These are phyloP conservation scores for Xestia c-nigrum DNA, from an alignment of 2,888 invertebrate species.

Conservation along the genomic window DNA sequence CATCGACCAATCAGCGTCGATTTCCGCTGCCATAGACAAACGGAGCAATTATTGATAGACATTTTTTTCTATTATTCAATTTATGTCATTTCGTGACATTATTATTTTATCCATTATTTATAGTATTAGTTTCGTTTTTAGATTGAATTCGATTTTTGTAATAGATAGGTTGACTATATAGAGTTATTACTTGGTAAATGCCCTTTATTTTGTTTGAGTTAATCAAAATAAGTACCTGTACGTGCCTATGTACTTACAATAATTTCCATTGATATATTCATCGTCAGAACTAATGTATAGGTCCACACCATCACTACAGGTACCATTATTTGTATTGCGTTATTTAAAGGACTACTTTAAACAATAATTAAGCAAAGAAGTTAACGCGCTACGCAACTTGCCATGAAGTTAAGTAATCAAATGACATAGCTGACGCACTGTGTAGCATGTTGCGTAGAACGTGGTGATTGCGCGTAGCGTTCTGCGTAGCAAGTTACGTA, in stretches of 20 bases:
- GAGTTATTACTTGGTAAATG: slow-evolving; percentile 59
- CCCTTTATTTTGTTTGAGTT: slow-evolving; percentile 23
- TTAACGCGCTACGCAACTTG: background rate
- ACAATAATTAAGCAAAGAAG: background rate
- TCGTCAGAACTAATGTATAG: background rate
- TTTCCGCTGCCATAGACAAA: slow-evolving; percentile 77
- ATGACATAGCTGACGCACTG: background rate
- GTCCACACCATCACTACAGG: background rate
- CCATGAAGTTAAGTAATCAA: background rate
- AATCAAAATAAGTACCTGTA: slow-evolving; percentile 39
- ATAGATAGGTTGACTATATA: slow-evolving; percentile 55
- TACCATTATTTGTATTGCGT: background rate
- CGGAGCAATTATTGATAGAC: slow-evolving; percentile 66
- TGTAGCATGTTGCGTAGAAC: background rate
- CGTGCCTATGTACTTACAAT: background rate
- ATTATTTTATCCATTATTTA: slow-evolving; percentile 65
- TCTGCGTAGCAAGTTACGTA: background rate
- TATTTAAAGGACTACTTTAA: background rate
- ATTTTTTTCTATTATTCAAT: slow-evolving; percentile 61
- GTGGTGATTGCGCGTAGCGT: background rate
- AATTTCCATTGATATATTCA: slow-evolving; percentile 12
- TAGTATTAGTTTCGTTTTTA: slow-evolving; percentile 54
- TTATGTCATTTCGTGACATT: slow-evolving; percentile 63
- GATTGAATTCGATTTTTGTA: slow-evolving; percentile 63
- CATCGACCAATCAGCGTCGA: slow-evolving; percentile 81